A percentile compares a stretch with the other conserved stretches of the same genome.
phyloP scores from a whole-genome alignment of 2,797 vertebrate genomes.

The Pseudochirops corinnae region DNA sequence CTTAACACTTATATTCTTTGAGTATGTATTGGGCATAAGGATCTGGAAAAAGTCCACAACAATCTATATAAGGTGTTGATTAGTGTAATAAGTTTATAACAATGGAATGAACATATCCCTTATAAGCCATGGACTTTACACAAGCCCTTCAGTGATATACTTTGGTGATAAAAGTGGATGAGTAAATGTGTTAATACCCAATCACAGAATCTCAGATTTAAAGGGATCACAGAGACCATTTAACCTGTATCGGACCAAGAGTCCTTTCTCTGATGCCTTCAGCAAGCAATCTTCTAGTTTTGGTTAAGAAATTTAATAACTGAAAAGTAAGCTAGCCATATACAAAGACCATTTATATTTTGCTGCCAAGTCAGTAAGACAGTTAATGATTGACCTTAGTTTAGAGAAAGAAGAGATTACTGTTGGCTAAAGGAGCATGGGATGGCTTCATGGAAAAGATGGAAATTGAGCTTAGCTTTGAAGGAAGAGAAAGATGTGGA shows the following conservation, averaged over 20 bases:
- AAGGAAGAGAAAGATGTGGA: neutral
- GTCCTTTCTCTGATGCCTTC: neutral
- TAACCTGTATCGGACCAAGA: too few species aligned
- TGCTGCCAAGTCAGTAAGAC: neutral
- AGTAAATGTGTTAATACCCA: neutral
- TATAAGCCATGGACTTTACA: neutral
- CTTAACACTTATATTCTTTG: constrained; percentile 11
- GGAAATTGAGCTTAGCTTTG: neutral
- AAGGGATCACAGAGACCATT: neutral
- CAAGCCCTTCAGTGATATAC: neutral
- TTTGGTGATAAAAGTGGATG: constrained; percentile 4
- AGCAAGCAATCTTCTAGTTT: neutral
- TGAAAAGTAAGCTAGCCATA: neutral
- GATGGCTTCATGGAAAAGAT: neutral
- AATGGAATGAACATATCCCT: neutral
- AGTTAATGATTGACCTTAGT: neutral
- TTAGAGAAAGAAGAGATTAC: neutral
- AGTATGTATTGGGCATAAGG: neutral
- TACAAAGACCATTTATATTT: neutral
- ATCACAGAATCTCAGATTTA: neutral
- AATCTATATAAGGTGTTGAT: neutral
- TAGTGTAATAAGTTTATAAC: constrained; percentile 12
- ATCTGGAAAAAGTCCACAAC: neutral
- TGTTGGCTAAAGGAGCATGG: neutral
- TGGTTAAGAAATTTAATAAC: neutral